phyloP scores from a whole-genome alignment of 2,888 invertebrate species.

The Orthonevra nobilis region DNA sequence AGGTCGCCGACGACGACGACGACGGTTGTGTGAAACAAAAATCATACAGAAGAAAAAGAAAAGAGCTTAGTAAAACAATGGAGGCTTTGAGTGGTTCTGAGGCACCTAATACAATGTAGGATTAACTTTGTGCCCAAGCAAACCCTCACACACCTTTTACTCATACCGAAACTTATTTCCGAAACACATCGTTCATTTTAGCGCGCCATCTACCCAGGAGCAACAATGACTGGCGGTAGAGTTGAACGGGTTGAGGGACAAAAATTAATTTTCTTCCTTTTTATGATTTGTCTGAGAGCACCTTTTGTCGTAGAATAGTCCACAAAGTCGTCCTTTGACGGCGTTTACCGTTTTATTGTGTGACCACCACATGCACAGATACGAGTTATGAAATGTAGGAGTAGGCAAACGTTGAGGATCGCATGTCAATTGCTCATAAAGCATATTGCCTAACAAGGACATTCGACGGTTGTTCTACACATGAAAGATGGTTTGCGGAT shows the following conservation, averaged over 20 bases:
- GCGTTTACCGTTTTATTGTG: conserved; percentile 60
- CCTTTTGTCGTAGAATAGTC: conserved; percentile 37
- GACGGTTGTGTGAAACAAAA: conserved; percentile 40
- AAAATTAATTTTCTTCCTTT: conserved; percentile 69
- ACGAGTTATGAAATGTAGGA: background rate
- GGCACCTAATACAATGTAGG: conserved; percentile 67
- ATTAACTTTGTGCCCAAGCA: conserved; percentile 49
- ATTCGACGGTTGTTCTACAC: conserved; percentile 53
- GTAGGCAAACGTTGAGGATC: conserved; percentile 33
- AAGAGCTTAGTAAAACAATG: conserved; percentile 67
- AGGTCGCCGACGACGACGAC: conserved; percentile 30
- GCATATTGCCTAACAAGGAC: conserved; percentile 66
- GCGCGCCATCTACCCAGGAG: conserved; percentile 52
- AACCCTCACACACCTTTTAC: background rate
- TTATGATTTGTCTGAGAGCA: conserved; percentile 69
- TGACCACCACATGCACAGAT: conserved; percentile 3
- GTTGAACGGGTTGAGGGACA: conserved; percentile 4
- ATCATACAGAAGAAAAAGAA: conserved; percentile 24
- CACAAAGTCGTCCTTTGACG: conserved; percentile 40
- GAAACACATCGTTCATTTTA: conserved; percentile 68
- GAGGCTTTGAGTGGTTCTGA: conserved; percentile 61
- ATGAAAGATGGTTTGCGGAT: conserved; percentile 44
- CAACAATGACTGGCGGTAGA: too few species aligned
- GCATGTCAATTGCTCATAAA: conserved; percentile 69
- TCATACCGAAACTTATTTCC: conserved; percentile 50